Conservation (phyloP, 2,888 invertebrate genomes). For the Crematogaster levior region DNA sequence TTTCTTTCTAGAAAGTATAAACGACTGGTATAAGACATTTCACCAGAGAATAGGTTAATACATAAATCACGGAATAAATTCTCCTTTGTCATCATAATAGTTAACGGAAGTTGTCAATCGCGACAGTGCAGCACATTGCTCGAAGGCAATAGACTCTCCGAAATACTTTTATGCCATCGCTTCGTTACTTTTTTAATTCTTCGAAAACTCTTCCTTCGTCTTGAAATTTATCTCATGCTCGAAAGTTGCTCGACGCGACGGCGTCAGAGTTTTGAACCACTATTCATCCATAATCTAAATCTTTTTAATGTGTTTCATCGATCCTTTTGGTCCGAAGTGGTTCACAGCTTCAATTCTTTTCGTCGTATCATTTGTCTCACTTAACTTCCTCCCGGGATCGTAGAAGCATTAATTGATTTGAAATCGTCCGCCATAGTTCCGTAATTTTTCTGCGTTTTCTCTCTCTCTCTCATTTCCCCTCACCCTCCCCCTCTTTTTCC, state of each 20-base stretch:
- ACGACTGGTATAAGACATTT: neutral
- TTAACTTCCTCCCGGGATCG: slow-evolving; percentile 41
- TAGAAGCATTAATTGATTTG: slow-evolving; percentile 37
- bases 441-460: slow-evolving; percentile 16
- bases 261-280: slow-evolving; percentile 39
- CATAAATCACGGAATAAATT: slow-evolving; percentile 23
- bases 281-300: slow-evolving; percentile 45
- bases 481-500: neutral
- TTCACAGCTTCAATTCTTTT: slow-evolving; percentile 33
- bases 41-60: neutral
- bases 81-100: slow-evolving; percentile 6
- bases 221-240: slow-evolving; percentile 41
- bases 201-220: slow-evolving; percentile 2
- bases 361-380: slow-evolving; percentile 40
- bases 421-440: slow-evolving; percentile 27
- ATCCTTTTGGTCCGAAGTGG: slow-evolving; percentile 16
- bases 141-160: neutral
- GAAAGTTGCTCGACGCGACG: slow-evolving; percentile 45
- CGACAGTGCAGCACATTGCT: neutral
- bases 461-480: neutral
- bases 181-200: slow-evolving; percentile 35
- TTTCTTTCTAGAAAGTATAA: neutral
- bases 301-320: slow-evolving; percentile 53
- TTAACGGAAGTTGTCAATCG: neutral
- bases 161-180: neutral